Percentiles rank a stretch among this genome's conserved stretches.
These are phyloP conservation scores for Phortica okadai DNA, from an alignment of 2,888 invertebrate genomes.

Conservation along the genomic window DNA sequence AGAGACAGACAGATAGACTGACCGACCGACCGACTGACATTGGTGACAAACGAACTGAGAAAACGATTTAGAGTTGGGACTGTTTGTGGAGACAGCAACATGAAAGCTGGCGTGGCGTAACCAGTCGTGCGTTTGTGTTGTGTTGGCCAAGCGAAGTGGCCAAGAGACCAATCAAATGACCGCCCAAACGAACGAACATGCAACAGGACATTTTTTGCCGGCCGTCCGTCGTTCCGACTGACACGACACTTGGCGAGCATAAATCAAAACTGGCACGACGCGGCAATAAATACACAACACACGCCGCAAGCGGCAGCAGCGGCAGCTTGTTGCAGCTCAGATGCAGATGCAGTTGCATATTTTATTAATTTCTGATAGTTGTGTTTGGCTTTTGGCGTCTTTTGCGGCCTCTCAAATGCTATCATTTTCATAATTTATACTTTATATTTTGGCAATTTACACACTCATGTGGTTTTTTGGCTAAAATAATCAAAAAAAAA, in stretches of 20 bases:
- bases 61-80: neutral
- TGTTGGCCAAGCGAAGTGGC: neutral
- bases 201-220: conserved; percentile 63
- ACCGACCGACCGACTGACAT: neutral
- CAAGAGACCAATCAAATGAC: neutral
- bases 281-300: conserved; percentile 8
- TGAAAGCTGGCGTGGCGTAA: neutral
- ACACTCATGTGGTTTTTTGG: conserved; percentile 40
- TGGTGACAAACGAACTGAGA: neutral
- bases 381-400: neutral
- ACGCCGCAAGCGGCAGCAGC: too few species aligned
- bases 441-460: conserved; percentile 52
- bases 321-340: neutral
- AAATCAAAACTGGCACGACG: conserved; percentile 61
- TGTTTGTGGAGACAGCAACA: conserved; percentile 19
- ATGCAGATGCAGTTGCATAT: conserved; percentile 5
- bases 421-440: neutral
- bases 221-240: conserved; percentile 15
- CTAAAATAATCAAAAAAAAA: too few species aligned
- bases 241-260: conserved; percentile 61
- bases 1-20: neutral
- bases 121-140: neutral
- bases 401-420: neutral
- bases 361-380: neutral
- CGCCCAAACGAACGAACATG: conserved; percentile 33